These are phyloP conservation scores for Aleiodes leptofemur DNA, from an alignment of 2,888 invertebrate genomes.

Conservation along the genomic window DNA sequence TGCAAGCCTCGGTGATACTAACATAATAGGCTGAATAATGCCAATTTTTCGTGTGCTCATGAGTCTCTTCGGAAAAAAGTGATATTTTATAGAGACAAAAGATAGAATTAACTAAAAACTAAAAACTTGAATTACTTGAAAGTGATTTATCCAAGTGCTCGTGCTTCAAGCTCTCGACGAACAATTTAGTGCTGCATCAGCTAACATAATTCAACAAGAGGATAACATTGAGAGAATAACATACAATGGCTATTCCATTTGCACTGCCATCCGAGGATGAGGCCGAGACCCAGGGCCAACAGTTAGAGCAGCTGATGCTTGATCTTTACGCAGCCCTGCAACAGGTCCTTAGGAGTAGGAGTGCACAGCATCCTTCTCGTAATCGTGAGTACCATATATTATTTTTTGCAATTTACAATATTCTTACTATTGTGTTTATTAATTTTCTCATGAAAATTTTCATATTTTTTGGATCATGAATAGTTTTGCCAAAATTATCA, in stretches of 20 bases:
- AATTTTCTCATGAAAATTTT: background rate
- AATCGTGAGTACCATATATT: constrained; percentile 69
- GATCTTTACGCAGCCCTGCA: constrained; percentile 71
- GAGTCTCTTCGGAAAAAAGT: too few species aligned
- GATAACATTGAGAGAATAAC: constrained; percentile 1
- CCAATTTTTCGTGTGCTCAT: background rate
- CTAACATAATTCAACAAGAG: constrained; percentile 11
- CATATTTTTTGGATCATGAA: background rate
- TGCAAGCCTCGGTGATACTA: constrained; percentile 3
- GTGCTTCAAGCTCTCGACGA: constrained; percentile 1
- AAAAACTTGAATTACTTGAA: background rate
- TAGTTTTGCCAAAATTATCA: too few species aligned
- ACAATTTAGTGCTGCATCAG: constrained; percentile 20
- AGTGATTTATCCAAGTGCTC: background rate
- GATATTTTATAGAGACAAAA: background rate
- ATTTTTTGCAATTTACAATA: background rate
- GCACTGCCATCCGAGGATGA: constrained; percentile 70
- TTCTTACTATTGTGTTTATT: background rate
- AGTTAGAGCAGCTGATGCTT: constrained; percentile 72
- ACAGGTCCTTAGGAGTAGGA: constrained; percentile 71
- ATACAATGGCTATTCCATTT: constrained; percentile 72
- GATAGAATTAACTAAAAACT: background rate
- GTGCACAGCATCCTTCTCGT: constrained; percentile 69
- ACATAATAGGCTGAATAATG: background rate
- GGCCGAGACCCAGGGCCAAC: constrained; percentile 66